Evolutionary conservation across 92 coral and sea anemone species (phyloP).

Genomic region (Nematostella vectensis): DNA sequence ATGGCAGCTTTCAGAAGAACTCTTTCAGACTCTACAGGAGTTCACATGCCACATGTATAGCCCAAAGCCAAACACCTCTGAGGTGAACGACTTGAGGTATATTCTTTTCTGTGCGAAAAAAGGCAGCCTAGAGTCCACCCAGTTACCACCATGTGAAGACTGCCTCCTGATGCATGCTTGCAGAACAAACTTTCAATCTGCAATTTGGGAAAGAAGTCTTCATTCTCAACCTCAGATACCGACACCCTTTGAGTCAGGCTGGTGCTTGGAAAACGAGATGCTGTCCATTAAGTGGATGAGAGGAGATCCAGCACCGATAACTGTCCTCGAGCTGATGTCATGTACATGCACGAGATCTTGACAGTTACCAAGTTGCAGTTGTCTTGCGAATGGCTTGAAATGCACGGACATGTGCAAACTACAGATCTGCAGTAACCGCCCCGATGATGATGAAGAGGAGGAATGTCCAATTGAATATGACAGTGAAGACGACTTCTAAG

Average conservation of each 20-base stretch:
- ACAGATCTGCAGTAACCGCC: slow-evolving; percentile 24
- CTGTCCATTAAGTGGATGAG: slow-evolving; percentile 12
- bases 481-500: slow-evolving; percentile 1
- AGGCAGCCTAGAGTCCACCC: slow-evolving; percentile 28
- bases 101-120: slow-evolving; percentile 32
- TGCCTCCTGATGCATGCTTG: slow-evolving; percentile 11
- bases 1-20: slow-evolving; percentile 19
- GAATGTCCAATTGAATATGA: not conserved
- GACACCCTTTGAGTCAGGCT: slow-evolving; percentile 13
- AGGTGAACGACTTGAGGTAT: slow-evolving; percentile 32
- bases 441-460: not conserved
- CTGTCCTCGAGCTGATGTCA: slow-evolving; percentile 28
- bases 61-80: slow-evolving; percentile 18
- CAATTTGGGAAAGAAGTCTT: slow-evolving; percentile 28
- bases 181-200: slow-evolving; percentile 36
- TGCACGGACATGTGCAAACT: slow-evolving; percentile 36
- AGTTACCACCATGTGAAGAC: slow-evolving; percentile 32
- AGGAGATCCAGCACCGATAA: slow-evolving; percentile 4
- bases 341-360: slow-evolving; percentile 32
- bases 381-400: slow-evolving; percentile 36
- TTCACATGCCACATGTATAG: slow-evolving; percentile 23
- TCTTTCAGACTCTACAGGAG: slow-evolving; percentile 22
- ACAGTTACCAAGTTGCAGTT: slow-evolving; percentile 17
- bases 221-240: slow-evolving; percentile 5
- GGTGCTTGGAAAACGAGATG: not conserved